Percentiles rank a stretch among this genome's conserved stretches.
Evolutionary conservation across 2,113 vertebrate genomes (phyloP).

Genomic region (Anser brachyrhynchus): DNA sequence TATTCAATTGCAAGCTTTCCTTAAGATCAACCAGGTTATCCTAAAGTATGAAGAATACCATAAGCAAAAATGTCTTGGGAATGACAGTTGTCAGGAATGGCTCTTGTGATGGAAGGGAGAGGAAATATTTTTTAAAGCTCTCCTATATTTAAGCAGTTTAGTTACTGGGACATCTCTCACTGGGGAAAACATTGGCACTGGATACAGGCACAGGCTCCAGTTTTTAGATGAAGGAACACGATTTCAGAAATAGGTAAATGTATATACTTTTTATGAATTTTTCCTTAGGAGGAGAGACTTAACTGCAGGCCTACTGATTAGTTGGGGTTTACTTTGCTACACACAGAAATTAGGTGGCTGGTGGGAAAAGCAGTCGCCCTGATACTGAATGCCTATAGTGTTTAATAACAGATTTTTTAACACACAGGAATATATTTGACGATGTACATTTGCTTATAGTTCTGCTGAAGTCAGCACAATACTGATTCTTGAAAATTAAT

Average conservation of each 20-base stretch:
- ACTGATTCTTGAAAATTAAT: not conserved
- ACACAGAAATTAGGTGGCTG: not conserved
- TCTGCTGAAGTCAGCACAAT: not conserved
- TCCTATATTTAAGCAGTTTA: not conserved
- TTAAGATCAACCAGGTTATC: not conserved
- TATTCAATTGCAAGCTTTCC: not conserved
- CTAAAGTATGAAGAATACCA: not conserved
- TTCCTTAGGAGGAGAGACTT: not conserved
- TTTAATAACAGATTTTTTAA: not conserved
- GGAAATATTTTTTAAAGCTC: not conserved
- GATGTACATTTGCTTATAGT: not conserved
- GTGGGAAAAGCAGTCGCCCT: not conserved
- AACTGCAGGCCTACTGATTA: not conserved
- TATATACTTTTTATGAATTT: not conserved
- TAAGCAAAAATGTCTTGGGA: not conserved
- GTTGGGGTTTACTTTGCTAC: not conserved
- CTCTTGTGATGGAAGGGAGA: not conserved
- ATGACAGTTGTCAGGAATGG: not conserved
- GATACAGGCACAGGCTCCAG: not conserved
- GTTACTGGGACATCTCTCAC: not conserved
- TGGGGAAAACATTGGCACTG: not conserved
- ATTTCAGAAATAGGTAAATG: not conserved
- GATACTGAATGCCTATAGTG: not conserved
- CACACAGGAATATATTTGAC: not conserved
- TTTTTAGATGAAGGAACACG: not conserved